Evolutionary conservation across 2,888 invertebrate species (phyloP).

Genomic region (Girardia tigrina): DNA sequence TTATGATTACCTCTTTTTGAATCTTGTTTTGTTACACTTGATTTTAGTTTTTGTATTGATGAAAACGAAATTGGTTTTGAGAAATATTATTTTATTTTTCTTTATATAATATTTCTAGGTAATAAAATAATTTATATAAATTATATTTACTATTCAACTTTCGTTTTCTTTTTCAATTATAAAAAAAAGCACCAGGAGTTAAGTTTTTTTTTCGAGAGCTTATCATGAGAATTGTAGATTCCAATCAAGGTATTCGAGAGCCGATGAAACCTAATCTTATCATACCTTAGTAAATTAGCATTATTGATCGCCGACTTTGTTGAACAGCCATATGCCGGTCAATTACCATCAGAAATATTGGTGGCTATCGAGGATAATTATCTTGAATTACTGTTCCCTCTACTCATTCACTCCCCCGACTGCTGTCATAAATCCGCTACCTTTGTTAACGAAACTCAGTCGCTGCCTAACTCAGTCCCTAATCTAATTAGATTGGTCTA

Average conservation of each 20-base stretch:
- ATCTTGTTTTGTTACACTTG: background rate
- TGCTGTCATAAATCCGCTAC: slow-evolving; percentile 23
- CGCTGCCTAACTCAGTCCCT: slow-evolving; percentile 23
- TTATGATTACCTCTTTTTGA: background rate
- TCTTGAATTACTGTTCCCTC: slow-evolving; percentile 11
- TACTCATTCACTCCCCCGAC: slow-evolving; percentile 19
- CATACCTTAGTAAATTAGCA: slow-evolving; percentile 20
- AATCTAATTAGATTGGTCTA: background rate
- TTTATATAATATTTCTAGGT: too few species aligned
- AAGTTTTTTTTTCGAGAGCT: too few species aligned
- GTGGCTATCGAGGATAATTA: slow-evolving; percentile 23
- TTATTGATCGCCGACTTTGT: slow-evolving; percentile 11
- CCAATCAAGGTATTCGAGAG: background rate
- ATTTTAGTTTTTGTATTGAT: too few species aligned
- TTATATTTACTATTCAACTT: too few species aligned
- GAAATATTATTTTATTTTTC: too few species aligned
- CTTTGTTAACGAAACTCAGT: slow-evolving; percentile 14
- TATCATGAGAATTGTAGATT: too few species aligned
- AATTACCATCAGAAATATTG: slow-evolving; percentile 20
- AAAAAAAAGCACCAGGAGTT: background rate
- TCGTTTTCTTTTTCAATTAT: background rate
- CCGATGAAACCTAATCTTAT: background rate
- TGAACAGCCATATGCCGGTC: slow-evolving; percentile 12
- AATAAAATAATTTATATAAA: too few species aligned
- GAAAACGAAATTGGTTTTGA: too few species aligned